Evolutionary conservation across 2,888 invertebrate species (phyloP), one percentile per base, ranked within the genome.

Genomic region (Fissipunctia ypsillon): DNA sequence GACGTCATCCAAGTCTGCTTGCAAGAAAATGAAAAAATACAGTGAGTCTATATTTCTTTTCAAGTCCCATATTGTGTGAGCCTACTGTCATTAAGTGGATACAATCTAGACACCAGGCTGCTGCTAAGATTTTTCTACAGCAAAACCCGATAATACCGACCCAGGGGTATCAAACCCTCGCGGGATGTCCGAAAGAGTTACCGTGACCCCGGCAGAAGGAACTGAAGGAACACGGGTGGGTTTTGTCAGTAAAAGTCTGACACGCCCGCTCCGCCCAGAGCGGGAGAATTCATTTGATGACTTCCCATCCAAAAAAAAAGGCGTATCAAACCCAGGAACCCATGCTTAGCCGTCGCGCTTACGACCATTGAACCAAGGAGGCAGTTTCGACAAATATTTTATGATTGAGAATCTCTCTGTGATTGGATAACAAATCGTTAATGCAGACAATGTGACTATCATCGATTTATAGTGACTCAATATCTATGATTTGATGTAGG

Each of bases 21-120:
- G 98, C 95, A 97, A 98, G 91, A 98, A 98, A 92, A 97, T 97
- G 83, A 97, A 97, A 86, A 97, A 97, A 95, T 97, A 97, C 94
- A 97, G 98, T 98, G 95, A 97, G 97, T 50, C n/a, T 31, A 9
- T 10, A 5, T 35, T 56, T 31, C 28, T 16, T 60, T 31, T 50
- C 12, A 14, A 31, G 38, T 9, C 38, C 38, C 35, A 35, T 35
- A 35, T 35, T 35, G 35, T 35, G 35, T 38, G 38, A 38, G 38
- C 38, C 35, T 35, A 35, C 6, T 35, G 35, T 35, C 35, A 35
- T 35, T 35, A 35, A 35, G 35, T 35, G 35, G 35, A 6, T 35
- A 35, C 35, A 35, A 35, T 35, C 35, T 35, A 35, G 35, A 35
- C 35, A 35, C 35, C 35, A 35, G 35, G 35, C 35, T 35, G 6